Evolutionary conservation across 92 coral and sea anemone species (phyloP).

Genomic region (Pocillopora grandis): DNA sequence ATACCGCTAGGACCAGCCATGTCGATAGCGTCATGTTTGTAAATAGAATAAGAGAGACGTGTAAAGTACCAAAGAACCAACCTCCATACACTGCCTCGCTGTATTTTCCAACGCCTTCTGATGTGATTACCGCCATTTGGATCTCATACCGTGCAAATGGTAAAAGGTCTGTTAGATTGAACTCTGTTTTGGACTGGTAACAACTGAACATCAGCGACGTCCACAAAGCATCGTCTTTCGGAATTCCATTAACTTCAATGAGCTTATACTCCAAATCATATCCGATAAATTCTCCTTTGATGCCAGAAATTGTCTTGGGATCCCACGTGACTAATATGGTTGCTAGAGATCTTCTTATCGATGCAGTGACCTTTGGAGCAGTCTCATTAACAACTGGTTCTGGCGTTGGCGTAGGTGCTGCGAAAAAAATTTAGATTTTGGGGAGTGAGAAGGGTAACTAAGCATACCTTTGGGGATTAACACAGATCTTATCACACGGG

Average conservation of each 20-base stretch:
- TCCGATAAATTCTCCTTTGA: background rate
- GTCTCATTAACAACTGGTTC: background rate
- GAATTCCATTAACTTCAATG: slow-evolving; percentile 15
- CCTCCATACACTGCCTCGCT: slow-evolving; percentile 34
- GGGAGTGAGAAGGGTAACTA: background rate
- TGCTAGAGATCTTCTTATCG: slow-evolving; percentile 19
- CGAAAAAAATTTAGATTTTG: background rate
- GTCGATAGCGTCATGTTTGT: too few species aligned
- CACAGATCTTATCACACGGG: too few species aligned
- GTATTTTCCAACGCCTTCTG: slow-evolving; percentile 9
- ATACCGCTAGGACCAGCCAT: too few species aligned
- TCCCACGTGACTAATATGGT: slow-evolving; percentile 30
- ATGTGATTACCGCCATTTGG: slow-evolving; percentile 5
- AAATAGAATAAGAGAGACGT: too few species aligned
- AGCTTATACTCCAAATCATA: slow-evolving; percentile 10
- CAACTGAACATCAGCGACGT: slow-evolving; percentile 5
- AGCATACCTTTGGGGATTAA: too few species aligned
- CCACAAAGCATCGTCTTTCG: background rate
- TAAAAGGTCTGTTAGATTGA: slow-evolving; percentile 16
- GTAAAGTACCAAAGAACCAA: background rate
- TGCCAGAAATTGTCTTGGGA: background rate
- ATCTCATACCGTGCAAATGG: slow-evolving; percentile 19
- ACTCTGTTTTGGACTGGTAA: background rate
- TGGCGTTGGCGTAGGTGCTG: background rate
- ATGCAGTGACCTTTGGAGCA: slow-evolving; percentile 30